Conservation (phyloP, 2,113 vertebrate species). For the Stictonetta naevosa region DNA sequence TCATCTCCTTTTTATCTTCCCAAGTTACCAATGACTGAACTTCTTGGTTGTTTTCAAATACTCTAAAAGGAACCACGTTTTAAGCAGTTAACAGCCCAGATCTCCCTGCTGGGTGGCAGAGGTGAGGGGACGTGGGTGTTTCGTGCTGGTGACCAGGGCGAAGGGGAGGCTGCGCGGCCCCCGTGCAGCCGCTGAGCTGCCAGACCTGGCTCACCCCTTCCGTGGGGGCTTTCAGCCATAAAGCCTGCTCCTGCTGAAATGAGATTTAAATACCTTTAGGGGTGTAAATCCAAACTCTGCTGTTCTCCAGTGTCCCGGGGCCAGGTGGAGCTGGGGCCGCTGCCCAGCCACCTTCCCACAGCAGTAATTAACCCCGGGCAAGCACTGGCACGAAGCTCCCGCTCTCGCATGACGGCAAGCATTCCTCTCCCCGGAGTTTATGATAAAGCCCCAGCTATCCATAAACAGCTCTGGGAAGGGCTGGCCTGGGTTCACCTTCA, state of each 20-base stretch:
- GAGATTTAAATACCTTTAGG: background rate
- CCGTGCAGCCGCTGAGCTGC: background rate
- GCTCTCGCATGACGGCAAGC: slow-evolving; percentile 31
- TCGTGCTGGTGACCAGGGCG: rapidly evolving
- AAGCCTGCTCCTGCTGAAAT: background rate
- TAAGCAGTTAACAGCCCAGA: background rate
- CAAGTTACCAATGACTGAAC: background rate
- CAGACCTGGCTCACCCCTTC: background rate
- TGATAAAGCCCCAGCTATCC: slow-evolving; percentile 29
- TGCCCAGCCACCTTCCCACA: background rate
- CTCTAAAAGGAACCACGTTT: background rate
- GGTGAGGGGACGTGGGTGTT: rapidly evolving
- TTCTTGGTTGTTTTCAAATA: background rate
- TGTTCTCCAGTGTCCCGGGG: background rate
- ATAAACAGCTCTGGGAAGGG: slow-evolving; percentile 54
- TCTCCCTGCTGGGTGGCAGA: background rate
- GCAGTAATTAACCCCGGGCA: slow-evolving; percentile 26
- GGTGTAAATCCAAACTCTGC: background rate
- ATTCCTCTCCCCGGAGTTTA: slow-evolving; percentile 52
- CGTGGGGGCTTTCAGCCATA: background rate
- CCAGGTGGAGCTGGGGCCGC: background rate
- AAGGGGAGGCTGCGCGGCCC: background rate
- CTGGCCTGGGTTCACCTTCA: slow-evolving; percentile 67
- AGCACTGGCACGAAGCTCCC: slow-evolving; percentile 33
- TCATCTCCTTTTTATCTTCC: background rate